These are phyloP conservation scores for Perccottus glenii DNA, from an alignment of 2,113 vertebrate species.

Conservation along the genomic window DNA sequence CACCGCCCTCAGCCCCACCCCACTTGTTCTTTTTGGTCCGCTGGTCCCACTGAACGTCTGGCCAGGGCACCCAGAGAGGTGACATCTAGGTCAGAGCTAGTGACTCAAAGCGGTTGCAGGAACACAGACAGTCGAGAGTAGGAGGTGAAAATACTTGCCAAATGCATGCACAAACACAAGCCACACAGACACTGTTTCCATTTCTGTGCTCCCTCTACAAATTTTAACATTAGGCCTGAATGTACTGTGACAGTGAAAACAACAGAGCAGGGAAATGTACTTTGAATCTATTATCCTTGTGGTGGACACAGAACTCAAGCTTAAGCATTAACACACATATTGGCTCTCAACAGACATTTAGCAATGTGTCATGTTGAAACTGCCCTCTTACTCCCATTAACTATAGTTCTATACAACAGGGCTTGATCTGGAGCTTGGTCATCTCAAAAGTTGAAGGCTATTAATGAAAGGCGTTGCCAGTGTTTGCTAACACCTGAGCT, in stretches of 20 bases:
- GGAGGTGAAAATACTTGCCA: conserved; percentile 47
- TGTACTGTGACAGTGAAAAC: conserved; percentile 24
- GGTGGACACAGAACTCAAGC: conserved; percentile 2
- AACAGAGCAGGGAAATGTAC: conserved; percentile 17
- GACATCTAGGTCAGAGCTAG: conserved; percentile 65
- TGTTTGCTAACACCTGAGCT: too few species aligned
- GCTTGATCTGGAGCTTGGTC: too few species aligned
- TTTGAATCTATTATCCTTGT: conserved; percentile 27
- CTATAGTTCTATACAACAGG: background rate
- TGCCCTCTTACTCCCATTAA: background rate
- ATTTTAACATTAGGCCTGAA: conserved; percentile 16
- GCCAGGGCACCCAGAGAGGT: conserved; percentile 21
- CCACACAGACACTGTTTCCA: conserved; percentile 1
- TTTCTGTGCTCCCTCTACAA: background rate
- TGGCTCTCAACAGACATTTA: too few species aligned
- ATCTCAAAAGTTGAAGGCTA: too few species aligned
- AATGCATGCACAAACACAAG: background rate
- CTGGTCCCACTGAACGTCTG: conserved; percentile 46
- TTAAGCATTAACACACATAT: conserved; percentile 15
- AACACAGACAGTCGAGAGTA: conserved; percentile 40
- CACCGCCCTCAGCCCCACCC: background rate
- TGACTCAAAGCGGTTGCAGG: conserved; percentile 62
- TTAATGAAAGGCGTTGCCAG: too few species aligned
- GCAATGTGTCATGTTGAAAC: too few species aligned
- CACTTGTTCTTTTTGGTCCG: conserved; percentile 42